Evolutionary conservation across 1,140 invertebrate species (phyloP).

Genomic region (Hermatobates lingyangjiaoensis): DNA sequence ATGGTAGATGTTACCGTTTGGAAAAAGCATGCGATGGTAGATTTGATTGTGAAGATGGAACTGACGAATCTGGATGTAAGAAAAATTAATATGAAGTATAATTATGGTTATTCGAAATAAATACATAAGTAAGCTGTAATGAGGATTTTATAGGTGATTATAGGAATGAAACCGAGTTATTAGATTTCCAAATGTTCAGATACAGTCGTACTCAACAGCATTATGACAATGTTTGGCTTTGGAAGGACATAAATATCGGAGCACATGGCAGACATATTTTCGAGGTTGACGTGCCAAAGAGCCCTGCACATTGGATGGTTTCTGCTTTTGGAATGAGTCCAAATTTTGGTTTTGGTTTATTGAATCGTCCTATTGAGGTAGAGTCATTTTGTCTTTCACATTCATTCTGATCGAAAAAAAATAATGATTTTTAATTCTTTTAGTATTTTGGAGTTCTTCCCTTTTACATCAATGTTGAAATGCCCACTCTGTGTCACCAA

Average conservation of each 20-base stretch:
- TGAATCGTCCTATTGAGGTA: conserved; percentile 52
- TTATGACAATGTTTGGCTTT: conserved; percentile 87
- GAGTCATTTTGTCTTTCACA: conserved; percentile 14
- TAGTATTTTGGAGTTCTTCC: conserved; percentile 66
- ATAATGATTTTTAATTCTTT: conserved; percentile 11
- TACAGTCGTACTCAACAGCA: conserved; percentile 71
- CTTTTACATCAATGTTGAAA: conserved; percentile 90
- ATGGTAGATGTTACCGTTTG: conserved; percentile 57
- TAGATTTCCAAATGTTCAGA: conserved; percentile 56
- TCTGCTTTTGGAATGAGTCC: conserved; percentile 80
- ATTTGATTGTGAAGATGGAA: conserved; percentile 62
- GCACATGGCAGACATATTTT: conserved; percentile 75
- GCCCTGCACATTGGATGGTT: conserved; percentile 79
- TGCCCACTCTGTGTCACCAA: conserved; percentile 59
- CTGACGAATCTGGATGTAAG: conserved; percentile 71
- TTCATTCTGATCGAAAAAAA: neutral
- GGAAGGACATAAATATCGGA: conserved; percentile 85
- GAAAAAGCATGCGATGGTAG: conserved; percentile 59
- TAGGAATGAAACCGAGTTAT: conserved; percentile 38
- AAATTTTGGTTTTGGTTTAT: conserved; percentile 66
- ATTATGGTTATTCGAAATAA: neutral
- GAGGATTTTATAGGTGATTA: conserved; percentile 22
- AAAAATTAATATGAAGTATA: conserved; percentile 14
- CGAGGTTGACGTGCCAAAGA: conserved; percentile 63
- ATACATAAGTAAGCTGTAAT: neutral